A percentile compares a stretch with the other conserved stretches of the same genome.
These are phyloP conservation scores for Rhorus exstirpatorius DNA, from an alignment of 2,888 invertebrate genomes.

Conservation along the genomic window DNA sequence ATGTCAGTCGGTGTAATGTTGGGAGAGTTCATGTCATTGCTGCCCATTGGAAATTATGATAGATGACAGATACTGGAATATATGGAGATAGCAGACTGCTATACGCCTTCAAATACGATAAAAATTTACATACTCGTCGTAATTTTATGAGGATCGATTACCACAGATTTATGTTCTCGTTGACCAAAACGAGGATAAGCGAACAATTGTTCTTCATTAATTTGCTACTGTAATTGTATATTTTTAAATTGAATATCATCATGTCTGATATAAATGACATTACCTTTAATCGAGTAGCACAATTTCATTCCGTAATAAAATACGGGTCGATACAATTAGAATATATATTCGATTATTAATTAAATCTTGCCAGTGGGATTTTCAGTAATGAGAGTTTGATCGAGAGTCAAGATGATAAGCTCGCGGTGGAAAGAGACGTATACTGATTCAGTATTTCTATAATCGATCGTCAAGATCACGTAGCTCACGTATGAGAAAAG, in stretches of 20 bases:
- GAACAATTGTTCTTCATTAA: constrained; percentile 8
- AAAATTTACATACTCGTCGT: constrained; percentile 64
- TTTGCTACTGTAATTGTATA: background rate
- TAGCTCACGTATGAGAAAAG: constrained; percentile 24
- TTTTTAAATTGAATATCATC: constrained; percentile 23
- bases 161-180: constrained; percentile 48
- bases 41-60: constrained; percentile 25
- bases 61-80: background rate
- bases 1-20: constrained; percentile 57
- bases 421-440: constrained; percentile 3
- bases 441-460: constrained; percentile 61
- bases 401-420: constrained; percentile 28
- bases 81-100: background rate
- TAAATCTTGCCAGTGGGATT: constrained; percentile 36
- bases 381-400: constrained; percentile 53
- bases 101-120: constrained; percentile 37
- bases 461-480: constrained; percentile 54
- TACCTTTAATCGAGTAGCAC: constrained; percentile 36
- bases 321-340: constrained; percentile 37
- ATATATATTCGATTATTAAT: constrained; percentile 59
- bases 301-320: constrained; percentile 31
- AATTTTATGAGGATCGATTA: constrained; percentile 39
- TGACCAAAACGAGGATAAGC: constrained; percentile 40
- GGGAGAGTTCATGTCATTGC: constrained; percentile 44
- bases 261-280: constrained; percentile 36